phyloP scores from a whole-genome alignment of 2,797 vertebrate genomes.

The Pelobates cultripes region DNA sequence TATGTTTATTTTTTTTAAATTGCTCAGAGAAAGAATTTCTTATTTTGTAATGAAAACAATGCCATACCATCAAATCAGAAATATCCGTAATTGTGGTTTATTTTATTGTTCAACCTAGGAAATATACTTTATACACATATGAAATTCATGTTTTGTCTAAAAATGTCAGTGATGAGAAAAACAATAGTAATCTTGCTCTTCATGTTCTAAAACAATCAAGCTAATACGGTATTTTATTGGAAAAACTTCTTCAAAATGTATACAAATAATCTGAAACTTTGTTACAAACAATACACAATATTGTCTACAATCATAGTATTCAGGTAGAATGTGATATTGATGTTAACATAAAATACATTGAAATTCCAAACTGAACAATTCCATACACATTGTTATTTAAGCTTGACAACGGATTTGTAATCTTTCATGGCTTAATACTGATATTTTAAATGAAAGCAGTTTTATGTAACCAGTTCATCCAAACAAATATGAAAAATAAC shows the following conservation, averaged over 20 bases:
- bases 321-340: too few relatives aligned
- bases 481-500: too few relatives aligned
- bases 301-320: conserved; percentile 32
- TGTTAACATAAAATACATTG: too few relatives aligned
- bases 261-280: conserved; percentile 20
- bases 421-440: too few relatives aligned
- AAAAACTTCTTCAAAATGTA: not conserved
- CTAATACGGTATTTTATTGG: not conserved
- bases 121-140: not conserved
- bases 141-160: not conserved
- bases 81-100: too few relatives aligned
- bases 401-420: too few relatives aligned
- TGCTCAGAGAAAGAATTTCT: too few relatives aligned
- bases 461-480: too few relatives aligned
- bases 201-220: conserved; percentile 13
- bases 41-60: not conserved
- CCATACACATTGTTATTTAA: too few relatives aligned
- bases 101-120: not conserved
- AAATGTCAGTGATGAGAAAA: not conserved
- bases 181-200: not conserved
- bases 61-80: not conserved
- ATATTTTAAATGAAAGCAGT: too few relatives aligned
- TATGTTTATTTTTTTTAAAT: too few relatives aligned
- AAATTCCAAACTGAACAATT: too few relatives aligned
- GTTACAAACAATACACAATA: conserved; percentile 32